Base-by-base conservation (phyloP, 2,113 vertebrate genomes). In the Oncorhynchus masou region DNA sequence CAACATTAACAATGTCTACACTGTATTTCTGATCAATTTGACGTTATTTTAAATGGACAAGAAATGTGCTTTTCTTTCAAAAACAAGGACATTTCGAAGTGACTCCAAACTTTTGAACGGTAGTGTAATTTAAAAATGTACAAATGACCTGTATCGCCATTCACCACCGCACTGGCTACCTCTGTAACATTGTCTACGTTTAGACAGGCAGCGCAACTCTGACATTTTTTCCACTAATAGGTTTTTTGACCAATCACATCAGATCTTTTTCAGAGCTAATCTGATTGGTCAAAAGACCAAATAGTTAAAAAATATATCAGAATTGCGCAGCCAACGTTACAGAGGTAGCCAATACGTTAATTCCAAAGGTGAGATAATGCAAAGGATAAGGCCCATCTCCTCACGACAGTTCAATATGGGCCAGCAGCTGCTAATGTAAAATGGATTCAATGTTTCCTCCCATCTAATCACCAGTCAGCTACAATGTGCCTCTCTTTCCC, bases 241-340 rank as follows among this genome's bases (percentile, higher is more conserved):
- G 9, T 3, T 9, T 45, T 45, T 11, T 45, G 39, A 11, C 9
- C 39, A 45, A 45, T 45, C 39, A 11, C 39, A 45, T 45, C 8
- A 45, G 39, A 45, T 45, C 34, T 39, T 39, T 39, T 9, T 39
- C 34, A 39, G 39, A 39, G 39, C 39, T 8, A 6, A 39, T 39
- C 39, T 39, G 39, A 39, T 39, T 39, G 8, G 39, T 39, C 39
- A 45, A 45, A 45, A 45, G 39, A 45, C 39, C 9, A 11, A 45
- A 45, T 11, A 45, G 39, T 45, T 9, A 0, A 45, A 45, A 45
- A 45, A 34, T 6, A 34, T 9, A 19, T 19, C 51, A 54, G 51
- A 83, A 83, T 88, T 45, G 39, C 2, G 9, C 87, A 85, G 77
- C 89, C 79, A 82, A 76, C 81, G 86, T 88, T 88, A 91, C 89